Conservation (phyloP, 2,888 invertebrate genomes). For the Drosophila atripex region DNA sequence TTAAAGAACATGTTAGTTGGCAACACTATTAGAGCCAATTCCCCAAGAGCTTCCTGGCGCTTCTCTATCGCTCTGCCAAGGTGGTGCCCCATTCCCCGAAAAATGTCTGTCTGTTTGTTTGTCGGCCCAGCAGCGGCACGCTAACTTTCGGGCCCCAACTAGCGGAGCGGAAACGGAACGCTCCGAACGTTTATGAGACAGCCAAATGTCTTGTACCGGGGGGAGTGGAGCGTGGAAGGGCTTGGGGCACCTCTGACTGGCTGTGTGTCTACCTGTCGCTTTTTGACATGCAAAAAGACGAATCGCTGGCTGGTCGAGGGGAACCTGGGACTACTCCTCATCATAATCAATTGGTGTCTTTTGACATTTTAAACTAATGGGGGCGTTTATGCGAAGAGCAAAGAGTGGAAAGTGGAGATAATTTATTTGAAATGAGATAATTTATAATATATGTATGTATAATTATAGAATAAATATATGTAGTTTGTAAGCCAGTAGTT, state of each 20-base stretch:
- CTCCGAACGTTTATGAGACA: conserved; percentile 73
- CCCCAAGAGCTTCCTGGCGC: not conserved
- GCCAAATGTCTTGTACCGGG: conserved; percentile 60
- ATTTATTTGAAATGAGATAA: not conserved
- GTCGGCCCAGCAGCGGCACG: conserved; percentile 61
- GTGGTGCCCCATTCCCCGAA: conserved; percentile 36
- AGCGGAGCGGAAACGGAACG: conserved; percentile 53
- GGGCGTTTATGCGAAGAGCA: conserved; percentile 15
- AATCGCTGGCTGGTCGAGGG: conserved; percentile 49
- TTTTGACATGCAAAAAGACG: conserved; percentile 73
- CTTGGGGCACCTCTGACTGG: conserved; percentile 24
- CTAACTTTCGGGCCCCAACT: conserved; percentile 58
- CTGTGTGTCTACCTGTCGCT: conserved; percentile 70
- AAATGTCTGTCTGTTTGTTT: conserved; percentile 44
- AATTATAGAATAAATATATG: not conserved
- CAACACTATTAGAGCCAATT: conserved; percentile 19
- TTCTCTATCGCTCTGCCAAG: too few relatives aligned
- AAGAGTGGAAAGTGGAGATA: not conserved
- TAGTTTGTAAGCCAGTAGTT: too few relatives aligned
- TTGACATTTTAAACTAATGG: conserved; percentile 74
- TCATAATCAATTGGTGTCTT: conserved; percentile 80
- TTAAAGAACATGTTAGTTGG: too few relatives aligned
- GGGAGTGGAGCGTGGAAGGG: too few relatives aligned
- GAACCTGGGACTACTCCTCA: conserved; percentile 38
- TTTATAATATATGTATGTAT: not conserved